Percentiles rank a stretch among this genome's conserved stretches.
phyloP scores from a whole-genome alignment of 2,797 vertebrate species.

The Masticophis lateralis region DNA sequence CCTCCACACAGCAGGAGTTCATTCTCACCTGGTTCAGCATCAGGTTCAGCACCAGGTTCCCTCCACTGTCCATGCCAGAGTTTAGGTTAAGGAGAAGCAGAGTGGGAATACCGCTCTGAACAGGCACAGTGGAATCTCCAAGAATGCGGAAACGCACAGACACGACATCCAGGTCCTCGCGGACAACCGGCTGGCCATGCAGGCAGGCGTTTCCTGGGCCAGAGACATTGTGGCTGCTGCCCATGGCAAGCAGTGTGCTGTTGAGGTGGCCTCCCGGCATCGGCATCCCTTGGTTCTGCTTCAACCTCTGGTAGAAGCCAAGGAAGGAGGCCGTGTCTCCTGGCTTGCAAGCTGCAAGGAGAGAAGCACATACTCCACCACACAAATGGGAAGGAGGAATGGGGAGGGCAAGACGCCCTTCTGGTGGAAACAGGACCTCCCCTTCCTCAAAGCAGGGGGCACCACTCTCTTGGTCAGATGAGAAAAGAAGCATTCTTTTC shows the following conservation, averaged over 20 bases:
- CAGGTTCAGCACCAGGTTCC: slow-evolving; percentile 82
- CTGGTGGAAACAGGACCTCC: neutral
- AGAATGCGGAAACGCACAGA: slow-evolving; percentile 80
- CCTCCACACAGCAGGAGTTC: neutral
- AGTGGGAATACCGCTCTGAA: slow-evolving; percentile 71
- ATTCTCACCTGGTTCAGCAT: slow-evolving; percentile 77
- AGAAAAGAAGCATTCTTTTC: neutral
- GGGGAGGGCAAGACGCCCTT: neutral
- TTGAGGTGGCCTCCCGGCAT: neutral
- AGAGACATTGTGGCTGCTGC: fast-evolving
- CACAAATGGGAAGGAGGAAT: neutral
- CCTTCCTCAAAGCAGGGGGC: neutral
- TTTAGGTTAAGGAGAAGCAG: slow-evolving; percentile 80
- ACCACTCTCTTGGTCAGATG: neutral
- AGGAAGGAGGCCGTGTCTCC: slow-evolving; percentile 59
- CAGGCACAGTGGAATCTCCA: slow-evolving; percentile 70
- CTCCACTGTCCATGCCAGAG: slow-evolving; percentile 80
- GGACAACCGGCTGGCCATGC: slow-evolving; percentile 76
- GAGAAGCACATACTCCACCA: neutral
- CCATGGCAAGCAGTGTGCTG: neutral
- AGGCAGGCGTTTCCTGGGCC: slow-evolving; percentile 69
- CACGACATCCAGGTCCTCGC: slow-evolving; percentile 84
- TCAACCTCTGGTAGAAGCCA: slow-evolving; percentile 57
- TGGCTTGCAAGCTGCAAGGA: slow-evolving; percentile 82
- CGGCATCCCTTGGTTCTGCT: slow-evolving; percentile 41